Evolutionary conservation across 2,888 invertebrate genomes (phyloP).

Genomic region (Boloria selene): DNA sequence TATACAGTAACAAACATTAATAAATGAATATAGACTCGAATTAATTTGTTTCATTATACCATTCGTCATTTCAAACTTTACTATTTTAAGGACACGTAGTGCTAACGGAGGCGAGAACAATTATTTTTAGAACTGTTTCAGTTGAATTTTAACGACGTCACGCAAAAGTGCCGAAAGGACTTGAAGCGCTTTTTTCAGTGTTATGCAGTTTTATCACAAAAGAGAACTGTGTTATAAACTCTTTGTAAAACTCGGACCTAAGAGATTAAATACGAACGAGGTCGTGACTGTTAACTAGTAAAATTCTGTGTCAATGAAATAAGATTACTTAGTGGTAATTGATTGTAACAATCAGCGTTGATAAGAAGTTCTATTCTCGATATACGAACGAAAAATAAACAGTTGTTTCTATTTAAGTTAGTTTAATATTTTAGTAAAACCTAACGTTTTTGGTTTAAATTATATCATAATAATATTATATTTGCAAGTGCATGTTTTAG

Average conservation of each 20-base stretch:
- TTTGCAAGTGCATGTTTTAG: no score
- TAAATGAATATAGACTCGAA: neutral
- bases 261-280: slow-evolving; percentile 15
- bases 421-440: no score
- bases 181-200: slow-evolving; percentile 22
- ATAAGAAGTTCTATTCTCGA: slow-evolving; percentile 23
- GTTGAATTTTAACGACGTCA: slow-evolving; percentile 27
- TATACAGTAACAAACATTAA: neutral
- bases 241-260: slow-evolving; percentile 5
- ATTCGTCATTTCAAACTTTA: slow-evolving; percentile 9
- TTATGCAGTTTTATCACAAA: slow-evolving; percentile 28
- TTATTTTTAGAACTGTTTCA: slow-evolving; percentile 23
- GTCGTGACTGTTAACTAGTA: slow-evolving; percentile 8
- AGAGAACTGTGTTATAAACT: slow-evolving; percentile 20
- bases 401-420: neutral
- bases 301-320: neutral
- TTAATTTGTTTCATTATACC: slow-evolving; percentile 1
- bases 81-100: slow-evolving; percentile 4
- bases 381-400: slow-evolving; percentile 10
- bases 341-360: slow-evolving; percentile 34
- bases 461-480: no score
- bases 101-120: slow-evolving; percentile 21
- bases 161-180: slow-evolving; percentile 27
- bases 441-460: no score
- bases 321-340: slow-evolving; percentile 6